These are phyloP conservation scores for Falco rusticolus DNA, from an alignment of 2,797 vertebrate genomes.

Conservation along the genomic window DNA sequence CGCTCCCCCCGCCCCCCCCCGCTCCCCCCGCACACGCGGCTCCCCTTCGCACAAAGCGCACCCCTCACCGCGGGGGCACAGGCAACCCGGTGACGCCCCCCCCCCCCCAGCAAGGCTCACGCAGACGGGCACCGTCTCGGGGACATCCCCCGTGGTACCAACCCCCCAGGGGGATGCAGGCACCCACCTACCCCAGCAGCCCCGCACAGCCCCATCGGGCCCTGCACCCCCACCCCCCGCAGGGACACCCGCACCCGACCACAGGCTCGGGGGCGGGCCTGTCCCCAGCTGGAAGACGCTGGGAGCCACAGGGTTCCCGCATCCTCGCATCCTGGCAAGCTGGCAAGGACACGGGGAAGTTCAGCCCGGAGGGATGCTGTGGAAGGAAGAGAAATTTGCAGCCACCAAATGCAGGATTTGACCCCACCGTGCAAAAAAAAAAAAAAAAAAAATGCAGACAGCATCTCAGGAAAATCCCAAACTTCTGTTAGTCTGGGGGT, in stretches of 20 bases:
- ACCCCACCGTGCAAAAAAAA: background rate
- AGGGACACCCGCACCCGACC: background rate
- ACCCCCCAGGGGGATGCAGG: background rate
- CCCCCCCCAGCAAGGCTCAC: background rate
- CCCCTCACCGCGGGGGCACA: background rate
- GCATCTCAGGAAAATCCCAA: background rate
- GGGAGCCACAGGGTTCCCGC: background rate
- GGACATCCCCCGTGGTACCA: background rate
- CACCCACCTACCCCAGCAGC: background rate
- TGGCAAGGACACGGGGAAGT: background rate
- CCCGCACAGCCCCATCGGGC: fast-evolving
- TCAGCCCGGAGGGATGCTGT: background rate
- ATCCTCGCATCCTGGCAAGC: background rate
- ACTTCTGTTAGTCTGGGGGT: background rate
- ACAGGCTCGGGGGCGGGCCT: background rate
- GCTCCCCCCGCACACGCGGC: background rate
- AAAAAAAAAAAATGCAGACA: background rate
- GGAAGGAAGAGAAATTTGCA: background rate
- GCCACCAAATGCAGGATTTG: background rate
- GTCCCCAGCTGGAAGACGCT: background rate
- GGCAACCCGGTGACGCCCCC: background rate
- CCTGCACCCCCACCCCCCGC: no score
- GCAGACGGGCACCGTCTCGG: background rate
- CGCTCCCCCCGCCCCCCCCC: background rate
- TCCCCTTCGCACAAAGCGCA: background rate